These are phyloP conservation scores for Vanessa cardui DNA, from an alignment of 2,888 invertebrate genomes.

Conservation along the genomic window DNA sequence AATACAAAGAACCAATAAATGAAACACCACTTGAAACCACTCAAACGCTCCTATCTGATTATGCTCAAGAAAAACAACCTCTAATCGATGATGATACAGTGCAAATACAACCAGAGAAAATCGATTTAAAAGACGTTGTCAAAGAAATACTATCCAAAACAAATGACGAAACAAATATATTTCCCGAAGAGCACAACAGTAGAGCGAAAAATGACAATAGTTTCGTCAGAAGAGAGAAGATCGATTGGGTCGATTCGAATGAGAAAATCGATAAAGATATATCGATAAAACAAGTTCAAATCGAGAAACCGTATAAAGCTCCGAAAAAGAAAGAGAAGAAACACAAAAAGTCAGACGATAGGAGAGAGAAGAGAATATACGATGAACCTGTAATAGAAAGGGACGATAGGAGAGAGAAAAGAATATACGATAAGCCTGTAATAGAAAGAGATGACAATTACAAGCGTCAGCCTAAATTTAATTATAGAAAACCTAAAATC, in stretches of 20 bases:
- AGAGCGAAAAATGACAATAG: not conserved
- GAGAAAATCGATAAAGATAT: not conserved
- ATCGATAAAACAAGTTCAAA: not conserved
- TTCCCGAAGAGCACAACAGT: not conserved
- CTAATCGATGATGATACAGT: not conserved
- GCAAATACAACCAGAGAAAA: not conserved
- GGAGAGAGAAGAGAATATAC: not conserved
- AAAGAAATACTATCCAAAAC: not conserved
- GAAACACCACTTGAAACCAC: not conserved
- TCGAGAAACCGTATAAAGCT: not conserved
- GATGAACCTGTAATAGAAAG: no score
- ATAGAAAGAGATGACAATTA: not conserved
- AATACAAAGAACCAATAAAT: not conserved
- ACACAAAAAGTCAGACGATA: not conserved
- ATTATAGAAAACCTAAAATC: conserved; percentile 20
- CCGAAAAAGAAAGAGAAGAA: not conserved
- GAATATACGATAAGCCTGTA: not conserved
- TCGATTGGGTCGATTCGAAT: not conserved
- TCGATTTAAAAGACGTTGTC: not conserved
- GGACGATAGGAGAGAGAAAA: not conserved
- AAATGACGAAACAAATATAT: not conserved
- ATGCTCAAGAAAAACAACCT: not conserved
- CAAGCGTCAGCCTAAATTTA: conserved; percentile 1
- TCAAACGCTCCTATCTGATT: not conserved
- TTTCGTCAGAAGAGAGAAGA: not conserved